These are phyloP conservation scores for Pao palembangensis DNA, from an alignment of 2,113 vertebrate species.

Conservation along the genomic window DNA sequence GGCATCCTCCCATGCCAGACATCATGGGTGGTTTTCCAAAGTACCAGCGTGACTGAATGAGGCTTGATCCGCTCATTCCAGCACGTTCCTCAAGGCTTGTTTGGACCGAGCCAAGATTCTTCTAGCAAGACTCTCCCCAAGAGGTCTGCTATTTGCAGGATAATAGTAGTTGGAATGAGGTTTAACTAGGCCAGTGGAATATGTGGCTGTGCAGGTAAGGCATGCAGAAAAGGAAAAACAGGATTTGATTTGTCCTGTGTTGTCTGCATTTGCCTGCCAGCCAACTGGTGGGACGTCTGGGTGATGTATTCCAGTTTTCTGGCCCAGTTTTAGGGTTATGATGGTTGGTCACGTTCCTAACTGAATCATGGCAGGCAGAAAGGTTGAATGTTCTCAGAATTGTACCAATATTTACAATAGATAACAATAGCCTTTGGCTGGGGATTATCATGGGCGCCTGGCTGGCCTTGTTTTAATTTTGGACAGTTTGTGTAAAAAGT, in stretches of 20 bases:
- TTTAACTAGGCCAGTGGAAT: constrained; percentile 19
- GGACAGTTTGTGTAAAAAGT: constrained; percentile 15
- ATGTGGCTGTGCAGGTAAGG: constrained; percentile 20
- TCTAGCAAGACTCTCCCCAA: constrained; percentile 17
- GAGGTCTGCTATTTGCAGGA: constrained; percentile 40
- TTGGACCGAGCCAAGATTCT: constrained; percentile 39
- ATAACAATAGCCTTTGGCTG: constrained; percentile 41
- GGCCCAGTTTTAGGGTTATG: constrained; percentile 12
- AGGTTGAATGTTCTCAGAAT: constrained; percentile 46
- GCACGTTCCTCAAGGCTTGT: constrained; percentile 44
- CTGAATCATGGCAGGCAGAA: constrained; percentile 9
- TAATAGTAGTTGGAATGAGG: constrained; percentile 41
- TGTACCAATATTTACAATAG: constrained; percentile 55
- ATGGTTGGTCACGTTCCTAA: constrained; percentile 38
- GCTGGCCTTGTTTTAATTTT: constrained; percentile 8
- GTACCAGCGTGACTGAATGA: constrained; percentile 43
- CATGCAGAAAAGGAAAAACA: constrained; percentile 18
- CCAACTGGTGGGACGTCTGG: constrained; percentile 21
- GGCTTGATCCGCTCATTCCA: constrained; percentile 52
- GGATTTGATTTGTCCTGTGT: constrained; percentile 20
- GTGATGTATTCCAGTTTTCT: constrained; percentile 40
- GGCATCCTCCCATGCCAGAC: constrained; percentile 45
- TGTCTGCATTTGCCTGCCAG: constrained; percentile 20
- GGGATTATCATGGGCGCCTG: constrained; percentile 8
- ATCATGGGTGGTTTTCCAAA: constrained; percentile 56